Evolutionary conservation across 2,888 invertebrate species (phyloP).

Genomic region (Agrochola litura): DNA sequence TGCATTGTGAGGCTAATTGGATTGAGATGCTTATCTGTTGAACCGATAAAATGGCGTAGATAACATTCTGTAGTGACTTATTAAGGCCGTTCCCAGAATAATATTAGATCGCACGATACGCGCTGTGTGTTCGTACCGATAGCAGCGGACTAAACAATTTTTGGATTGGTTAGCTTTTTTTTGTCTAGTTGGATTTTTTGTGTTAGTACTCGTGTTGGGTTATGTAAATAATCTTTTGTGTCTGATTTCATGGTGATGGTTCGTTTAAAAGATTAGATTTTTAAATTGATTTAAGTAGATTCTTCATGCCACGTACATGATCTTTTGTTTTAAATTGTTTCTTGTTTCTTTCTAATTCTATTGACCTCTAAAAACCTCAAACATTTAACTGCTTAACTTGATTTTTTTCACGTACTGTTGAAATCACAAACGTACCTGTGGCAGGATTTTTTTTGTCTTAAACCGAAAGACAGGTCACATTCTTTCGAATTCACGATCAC

Average conservation of each 20-base stretch:
- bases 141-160: slow-evolving; percentile 73
- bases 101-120: slow-evolving; percentile 90
- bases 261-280: neutral
- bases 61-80: slow-evolving; percentile 91
- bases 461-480: too few relatives aligned
- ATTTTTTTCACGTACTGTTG: neutral
- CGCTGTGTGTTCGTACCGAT: slow-evolving; percentile 79
- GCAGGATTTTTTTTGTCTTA: neutral
- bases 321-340: neutral
- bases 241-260: neutral
- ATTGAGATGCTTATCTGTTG: slow-evolving; percentile 88
- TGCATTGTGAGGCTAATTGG: slow-evolving; percentile 91
- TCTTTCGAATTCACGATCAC: neutral
- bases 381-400: neutral
- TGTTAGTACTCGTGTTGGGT: slow-evolving; percentile 4
- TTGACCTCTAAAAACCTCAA: neutral
- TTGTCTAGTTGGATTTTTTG: slow-evolving; percentile 16
- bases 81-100: slow-evolving; percentile 91
- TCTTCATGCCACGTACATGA: neutral
- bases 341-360: neutral
- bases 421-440: neutral
- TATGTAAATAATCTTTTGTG: slow-evolving; percentile 7
- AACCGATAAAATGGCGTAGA: slow-evolving; percentile 90
- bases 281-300: neutral
- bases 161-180: slow-evolving; percentile 34